Evolutionary conservation across 1,140 invertebrate genomes (phyloP), one percentile per base, ranked within the genome.

Genomic region (Pseudomyrmex flavicornis): DNA sequence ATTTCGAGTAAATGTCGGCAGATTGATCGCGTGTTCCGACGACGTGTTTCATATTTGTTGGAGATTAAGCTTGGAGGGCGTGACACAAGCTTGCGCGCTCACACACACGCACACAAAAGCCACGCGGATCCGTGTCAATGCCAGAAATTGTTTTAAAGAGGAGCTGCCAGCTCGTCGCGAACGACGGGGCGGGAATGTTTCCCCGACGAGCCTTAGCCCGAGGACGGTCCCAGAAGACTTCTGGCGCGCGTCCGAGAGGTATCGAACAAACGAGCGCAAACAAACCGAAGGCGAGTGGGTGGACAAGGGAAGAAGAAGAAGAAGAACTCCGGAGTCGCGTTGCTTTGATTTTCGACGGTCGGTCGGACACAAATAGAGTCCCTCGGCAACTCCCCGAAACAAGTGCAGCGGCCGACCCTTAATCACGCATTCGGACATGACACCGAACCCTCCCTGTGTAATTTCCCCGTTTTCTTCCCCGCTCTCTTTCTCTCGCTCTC

Each of bases 201-300:
- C 54, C 15, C 54, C 26, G 69, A 44, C 35, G 17, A 48, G 65
- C 56, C 44, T 44, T 7, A 35, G 35, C 1, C 5, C 35, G 35
- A 35, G 35, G 5, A 35, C 35, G 50, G 59, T 48, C 52, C 73
- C 77, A 56, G 12, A 80, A 84, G 72, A 74, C 56, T 75, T 20
- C 50, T 63, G 79, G 17, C 76, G 77, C 86, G 87, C 89, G 87
- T 89, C 83, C 88, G 86, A 91, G 86, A 91, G 86, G 84, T 80
- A 89, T 83, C 85, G 91, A 91, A 91, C 91, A 92, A 91, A 90
- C 89, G 86, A 90, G 77, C 35, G 35, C 88, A 91, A 90, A 85
- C 84, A 90, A 80, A 89, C 88, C 89, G 90, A 56, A 72, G 59
- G 59, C 62, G 72, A 59, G 83, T 58, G 63, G 75, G 54, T 20